Evolutionary conservation across 2,888 invertebrate genomes (phyloP).

Genomic region (Nemapogon koenigi): DNA sequence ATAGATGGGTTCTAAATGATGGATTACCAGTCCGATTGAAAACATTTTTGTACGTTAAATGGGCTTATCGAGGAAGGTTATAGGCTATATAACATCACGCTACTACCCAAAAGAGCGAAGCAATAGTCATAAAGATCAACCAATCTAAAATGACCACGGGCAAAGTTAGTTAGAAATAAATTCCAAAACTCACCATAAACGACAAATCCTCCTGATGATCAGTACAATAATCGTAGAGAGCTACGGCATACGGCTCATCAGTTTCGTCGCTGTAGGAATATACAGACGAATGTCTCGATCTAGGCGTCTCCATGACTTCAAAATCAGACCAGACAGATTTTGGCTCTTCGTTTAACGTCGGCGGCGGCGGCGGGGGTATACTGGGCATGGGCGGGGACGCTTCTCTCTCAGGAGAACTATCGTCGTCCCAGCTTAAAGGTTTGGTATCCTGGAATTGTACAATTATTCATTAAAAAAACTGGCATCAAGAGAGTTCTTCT

Average conservation of each 20-base stretch:
- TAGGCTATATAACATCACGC: too few species aligned
- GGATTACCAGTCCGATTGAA: too few species aligned
- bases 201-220: constrained; percentile 79
- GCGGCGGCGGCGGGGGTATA: constrained; percentile 79
- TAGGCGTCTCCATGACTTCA: not conserved
- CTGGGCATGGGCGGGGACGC: constrained; percentile 81
- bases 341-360: constrained; percentile 42
- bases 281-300: not conserved
- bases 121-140: too few species aligned
- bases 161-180: constrained; percentile 4
- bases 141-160: constrained; percentile 1
- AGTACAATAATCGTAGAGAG: constrained; percentile 79
- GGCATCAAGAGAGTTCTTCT: too few species aligned
- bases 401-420: constrained; percentile 42
- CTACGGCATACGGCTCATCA: constrained; percentile 74
- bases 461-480: too few species aligned
- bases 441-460: constrained; percentile 48
- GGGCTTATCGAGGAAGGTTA: too few species aligned
- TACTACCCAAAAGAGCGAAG: too few species aligned
- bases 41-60: too few species aligned
- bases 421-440: constrained; percentile 38
- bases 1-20: too few species aligned
- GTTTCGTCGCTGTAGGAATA: too few species aligned
- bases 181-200: constrained; percentile 74
- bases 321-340: constrained; percentile 36